Percentiles rank a stretch among this genome's conserved stretches.
phyloP scores from a whole-genome alignment of 1,140 invertebrate genomes.

The Pachyrhynchus sulphureomaculatus region DNA sequence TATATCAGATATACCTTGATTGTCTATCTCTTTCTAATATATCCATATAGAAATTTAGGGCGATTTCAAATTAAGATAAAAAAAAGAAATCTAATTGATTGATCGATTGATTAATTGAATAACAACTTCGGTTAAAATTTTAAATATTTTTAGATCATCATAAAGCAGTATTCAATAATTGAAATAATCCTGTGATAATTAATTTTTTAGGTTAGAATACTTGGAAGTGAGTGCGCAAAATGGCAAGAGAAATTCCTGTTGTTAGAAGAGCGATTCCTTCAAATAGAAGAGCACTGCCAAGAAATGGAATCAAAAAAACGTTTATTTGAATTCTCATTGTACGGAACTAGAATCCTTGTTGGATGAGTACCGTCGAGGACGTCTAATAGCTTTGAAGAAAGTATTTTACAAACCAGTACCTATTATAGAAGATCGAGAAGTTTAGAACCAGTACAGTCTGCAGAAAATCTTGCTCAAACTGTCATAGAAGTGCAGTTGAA shows the following conservation, averaged over 20 bases:
- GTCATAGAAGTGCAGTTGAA: constrained; percentile 48
- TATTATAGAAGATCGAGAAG: constrained; percentile 20
- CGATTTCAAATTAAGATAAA: too few relatives aligned
- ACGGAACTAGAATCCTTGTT: constrained; percentile 38
- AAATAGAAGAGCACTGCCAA: constrained; percentile 32
- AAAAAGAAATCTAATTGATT: too few relatives aligned
- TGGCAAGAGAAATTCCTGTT: constrained; percentile 39
- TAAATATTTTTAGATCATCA: too few relatives aligned
- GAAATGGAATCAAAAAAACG: constrained; percentile 31
- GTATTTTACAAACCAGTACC: constrained; percentile 10
- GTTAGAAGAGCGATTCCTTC: constrained; percentile 30
- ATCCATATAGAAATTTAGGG: too few relatives aligned
- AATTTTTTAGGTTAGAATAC: constrained; percentile 28
- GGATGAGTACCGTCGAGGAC: constrained; percentile 36
- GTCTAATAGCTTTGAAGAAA: constrained; percentile 34
- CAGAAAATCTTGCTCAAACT: constrained; percentile 39
- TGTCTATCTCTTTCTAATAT: too few relatives aligned
- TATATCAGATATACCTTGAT: too few relatives aligned
- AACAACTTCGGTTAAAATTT: too few relatives aligned
- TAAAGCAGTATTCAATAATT: too few relatives aligned
- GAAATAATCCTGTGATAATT: too few relatives aligned
- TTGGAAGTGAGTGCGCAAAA: constrained; percentile 29
- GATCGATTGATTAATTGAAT: too few relatives aligned
- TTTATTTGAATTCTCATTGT: constrained; percentile 36
- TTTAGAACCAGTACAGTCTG: constrained; percentile 9